These are phyloP conservation scores for Chaunax sp. DNA, from an alignment of 2,797 vertebrate genomes.

Conservation along the genomic window DNA sequence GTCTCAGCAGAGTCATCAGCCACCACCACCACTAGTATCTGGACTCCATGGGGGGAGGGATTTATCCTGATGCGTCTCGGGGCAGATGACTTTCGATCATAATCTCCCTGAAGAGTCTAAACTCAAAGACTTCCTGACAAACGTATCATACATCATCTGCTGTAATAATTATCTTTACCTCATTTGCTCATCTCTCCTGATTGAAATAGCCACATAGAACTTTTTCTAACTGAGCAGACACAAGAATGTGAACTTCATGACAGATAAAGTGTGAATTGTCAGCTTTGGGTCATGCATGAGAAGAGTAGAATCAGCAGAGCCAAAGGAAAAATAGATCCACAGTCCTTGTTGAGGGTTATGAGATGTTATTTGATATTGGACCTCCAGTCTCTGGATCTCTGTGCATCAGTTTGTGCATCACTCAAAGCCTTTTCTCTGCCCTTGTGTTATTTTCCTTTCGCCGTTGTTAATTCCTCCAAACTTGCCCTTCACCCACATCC, in stretches of 20 bases:
- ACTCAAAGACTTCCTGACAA: no score
- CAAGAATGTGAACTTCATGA: constrained; percentile 56
- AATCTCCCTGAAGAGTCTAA: no score
- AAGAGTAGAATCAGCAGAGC: constrained; percentile 25
- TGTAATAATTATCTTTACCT: no score
- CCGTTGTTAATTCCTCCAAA: constrained; percentile 33
- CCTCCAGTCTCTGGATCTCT: constrained; percentile 19
- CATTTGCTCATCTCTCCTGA: no score
- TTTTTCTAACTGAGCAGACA: constrained; percentile 32
- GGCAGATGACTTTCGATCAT: no score
- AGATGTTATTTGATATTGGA: constrained; percentile 34
- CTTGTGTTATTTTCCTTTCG: constrained; percentile 19
- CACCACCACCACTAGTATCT: no score
- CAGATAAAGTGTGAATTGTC: no score
- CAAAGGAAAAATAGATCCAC: constrained; percentile 13
- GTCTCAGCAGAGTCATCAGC: no score
- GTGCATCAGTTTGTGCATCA: constrained; percentile 16
- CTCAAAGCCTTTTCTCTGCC: constrained; percentile 25
- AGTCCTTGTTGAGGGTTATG: constrained; percentile 15
- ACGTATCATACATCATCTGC: no score
- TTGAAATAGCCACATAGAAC: constrained; percentile 20
- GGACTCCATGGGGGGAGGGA: no score
- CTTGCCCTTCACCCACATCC: constrained; percentile 55
- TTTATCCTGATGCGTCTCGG: no score
- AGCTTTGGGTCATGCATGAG: constrained; percentile 49